Evolutionary conservation across 2,888 invertebrate genomes (phyloP).

Genomic region (Lacanobia oleracea): DNA sequence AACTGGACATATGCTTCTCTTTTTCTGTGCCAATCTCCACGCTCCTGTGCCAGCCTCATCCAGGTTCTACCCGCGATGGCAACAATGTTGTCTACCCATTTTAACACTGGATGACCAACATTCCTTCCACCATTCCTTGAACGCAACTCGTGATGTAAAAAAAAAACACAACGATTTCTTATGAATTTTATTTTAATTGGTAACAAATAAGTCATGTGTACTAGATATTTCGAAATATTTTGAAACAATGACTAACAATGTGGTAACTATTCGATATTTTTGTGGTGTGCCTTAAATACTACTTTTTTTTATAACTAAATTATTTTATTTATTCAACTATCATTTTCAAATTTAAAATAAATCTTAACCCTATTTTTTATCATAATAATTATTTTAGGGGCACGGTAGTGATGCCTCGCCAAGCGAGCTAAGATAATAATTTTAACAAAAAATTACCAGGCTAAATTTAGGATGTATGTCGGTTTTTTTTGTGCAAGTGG

Average conservation of each 20-base stretch:
- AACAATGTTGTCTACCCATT: no score
- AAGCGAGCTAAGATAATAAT: slow-evolving; percentile 4
- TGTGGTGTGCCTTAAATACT: background rate
- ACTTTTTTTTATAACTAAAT: background rate
- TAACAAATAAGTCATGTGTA: slow-evolving; percentile 4
- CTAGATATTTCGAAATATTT: slow-evolving; percentile 6
- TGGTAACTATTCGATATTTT: slow-evolving; percentile 41
- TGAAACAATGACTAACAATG: slow-evolving; percentile 44
- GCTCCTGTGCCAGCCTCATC: no score
- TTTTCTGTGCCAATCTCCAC: no score
- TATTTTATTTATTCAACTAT: slow-evolving; percentile 1
- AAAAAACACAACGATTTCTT: background rate
- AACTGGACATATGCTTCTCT: no score
- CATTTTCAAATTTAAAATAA: background rate
- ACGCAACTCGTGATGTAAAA: background rate
- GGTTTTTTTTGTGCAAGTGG: background rate
- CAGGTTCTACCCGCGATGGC: no score
- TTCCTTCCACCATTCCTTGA: no score
- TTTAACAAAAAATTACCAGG: background rate
- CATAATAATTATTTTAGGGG: background rate
- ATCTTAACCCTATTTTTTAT: background rate
- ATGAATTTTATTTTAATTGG: background rate
- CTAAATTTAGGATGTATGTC: background rate
- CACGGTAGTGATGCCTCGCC: background rate
- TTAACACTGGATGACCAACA: no score